Conservation (phyloP, 2,888 invertebrate species). For the Helicoverpa assulta region DNA sequence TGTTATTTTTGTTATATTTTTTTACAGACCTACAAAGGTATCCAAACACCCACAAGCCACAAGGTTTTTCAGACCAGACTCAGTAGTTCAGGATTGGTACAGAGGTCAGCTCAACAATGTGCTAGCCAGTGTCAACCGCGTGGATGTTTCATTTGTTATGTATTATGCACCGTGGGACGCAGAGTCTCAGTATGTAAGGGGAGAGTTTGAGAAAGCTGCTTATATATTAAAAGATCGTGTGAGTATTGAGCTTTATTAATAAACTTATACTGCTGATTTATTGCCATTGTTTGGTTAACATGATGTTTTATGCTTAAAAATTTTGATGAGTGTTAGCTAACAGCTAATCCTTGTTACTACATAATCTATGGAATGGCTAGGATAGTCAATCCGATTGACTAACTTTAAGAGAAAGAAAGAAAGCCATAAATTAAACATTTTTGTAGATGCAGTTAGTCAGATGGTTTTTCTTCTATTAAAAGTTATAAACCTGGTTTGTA, state of each 20-base stretch:
- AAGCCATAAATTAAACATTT: too few relatives aligned
- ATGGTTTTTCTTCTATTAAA: too few relatives aligned
- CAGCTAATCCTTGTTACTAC: too few relatives aligned
- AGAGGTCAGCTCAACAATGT: slow-evolving; percentile 93
- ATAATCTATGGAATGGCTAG: too few relatives aligned
- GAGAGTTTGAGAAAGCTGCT: slow-evolving; percentile 94
- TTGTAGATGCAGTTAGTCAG: too few relatives aligned
- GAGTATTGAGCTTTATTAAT: slow-evolving; percentile 63
- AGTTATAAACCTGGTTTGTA: too few relatives aligned
- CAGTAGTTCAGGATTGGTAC: slow-evolving; percentile 94
- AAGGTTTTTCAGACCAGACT: slow-evolving; percentile 93
- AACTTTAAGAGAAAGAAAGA: too few relatives aligned
- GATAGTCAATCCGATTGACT: too few relatives aligned
- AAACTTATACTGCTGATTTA: not conserved
- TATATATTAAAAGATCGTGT: slow-evolving; percentile 93
- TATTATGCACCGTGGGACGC: slow-evolving; percentile 99
- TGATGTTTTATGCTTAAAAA: too few relatives aligned
- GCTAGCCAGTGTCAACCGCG: slow-evolving; percentile 90
- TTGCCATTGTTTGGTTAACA: not conserved
- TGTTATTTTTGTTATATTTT: not conserved
- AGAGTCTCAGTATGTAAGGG: slow-evolving; percentile 93
- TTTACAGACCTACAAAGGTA: slow-evolving; percentile 77
- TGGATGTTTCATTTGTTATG: slow-evolving; percentile 96
- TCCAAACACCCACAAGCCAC: slow-evolving; percentile 89
- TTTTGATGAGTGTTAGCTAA: too few relatives aligned